Base-by-base conservation (phyloP, 1,140 invertebrate species). In the Amyelois transitella region DNA sequence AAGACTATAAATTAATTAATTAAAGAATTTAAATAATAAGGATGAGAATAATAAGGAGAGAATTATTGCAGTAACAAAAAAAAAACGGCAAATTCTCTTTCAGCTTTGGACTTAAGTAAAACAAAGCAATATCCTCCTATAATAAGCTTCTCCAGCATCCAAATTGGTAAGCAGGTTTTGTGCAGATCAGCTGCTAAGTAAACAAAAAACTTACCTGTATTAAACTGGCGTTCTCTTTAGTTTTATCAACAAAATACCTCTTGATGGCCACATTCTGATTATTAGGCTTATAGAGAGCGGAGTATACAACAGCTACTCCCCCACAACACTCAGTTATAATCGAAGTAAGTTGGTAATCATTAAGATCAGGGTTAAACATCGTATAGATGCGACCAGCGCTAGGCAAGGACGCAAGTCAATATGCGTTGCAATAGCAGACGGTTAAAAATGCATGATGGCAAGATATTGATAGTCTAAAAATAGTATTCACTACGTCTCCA, bases 171-270 rank as follows among this genome's bases (percentile, higher is more conserved):
- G n/a, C n/a, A n/a, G n/a, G n/a, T n/a, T n/a, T n/a, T n/a, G n/a
- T n/a, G n/a, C n/a, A n/a, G n/a, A n/a, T n/a, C n/a, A n/a, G n/a
- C n/a, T n/a, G n/a, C n/a, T n/a, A n/a, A n/a, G n/a, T n/a, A n/a
- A n/a, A 38, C 32, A 38, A 28, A 2, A 38, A 38, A 62, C 43
- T 63, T 84, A 93, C 92, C 82, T 94, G 92, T 57, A 95, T 90
- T 55, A 92, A 89, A 72, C 89, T 89, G 18, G 92, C 86, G 64
- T 92, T 93, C 69, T 92, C 91, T 79, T 90, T 91, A 19, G 90
- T 90, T 69, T 91, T 91, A 63, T 96, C 95, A 69, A 96, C 87
- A 69, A 94, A 91, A 76, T 94, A 94, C 68, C 92, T 92, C 76
- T 95, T 95, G 14, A 96, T 86, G 19, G 94, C 93, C 47, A 96